phyloP scores from a whole-genome alignment of 2,797 vertebrate species.

The Mormyrus proboscirostris region DNA sequence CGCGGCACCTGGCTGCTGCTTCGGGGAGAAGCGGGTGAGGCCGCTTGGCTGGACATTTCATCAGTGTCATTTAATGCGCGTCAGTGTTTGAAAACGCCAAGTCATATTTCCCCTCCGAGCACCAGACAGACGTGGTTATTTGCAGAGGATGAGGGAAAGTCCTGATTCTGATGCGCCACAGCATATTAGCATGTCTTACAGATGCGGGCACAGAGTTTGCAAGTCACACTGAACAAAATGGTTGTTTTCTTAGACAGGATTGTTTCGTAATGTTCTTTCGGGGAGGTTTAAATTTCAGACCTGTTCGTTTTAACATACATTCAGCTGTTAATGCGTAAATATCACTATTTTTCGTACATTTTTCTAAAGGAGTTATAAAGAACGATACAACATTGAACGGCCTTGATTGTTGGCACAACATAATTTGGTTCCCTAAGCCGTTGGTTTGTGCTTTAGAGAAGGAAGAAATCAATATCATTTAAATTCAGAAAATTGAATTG shows the following conservation, averaged over 20 bases:
- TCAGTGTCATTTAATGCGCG: not conserved
- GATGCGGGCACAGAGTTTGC: not conserved
- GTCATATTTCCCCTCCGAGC: not conserved
- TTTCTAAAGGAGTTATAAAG: not conserved
- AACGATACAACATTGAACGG: not conserved
- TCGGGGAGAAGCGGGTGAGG: constrained; percentile 7
- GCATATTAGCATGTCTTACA: not conserved
- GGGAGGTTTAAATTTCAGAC: not conserved
- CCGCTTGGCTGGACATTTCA: not conserved
- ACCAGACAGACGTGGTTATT: not conserved
- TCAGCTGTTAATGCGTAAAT: not conserved
- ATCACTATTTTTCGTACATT: not conserved
- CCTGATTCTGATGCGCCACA: not conserved
- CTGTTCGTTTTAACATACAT: not conserved
- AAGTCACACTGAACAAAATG: constrained; percentile 4
- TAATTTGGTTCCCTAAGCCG: not conserved
- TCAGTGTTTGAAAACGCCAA: not conserved
- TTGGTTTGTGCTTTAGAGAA: not conserved
- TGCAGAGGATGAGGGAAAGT: not conserved
- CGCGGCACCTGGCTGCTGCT: not conserved
- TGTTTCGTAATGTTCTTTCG: not conserved
- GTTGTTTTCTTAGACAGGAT: not conserved
- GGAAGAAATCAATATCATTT: not conserved
- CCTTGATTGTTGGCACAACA: not conserved
- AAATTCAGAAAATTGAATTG: not conserved